These are phyloP conservation scores for Torymus auratus DNA, from an alignment of 2,888 invertebrate genomes.

Conservation along the genomic window DNA sequence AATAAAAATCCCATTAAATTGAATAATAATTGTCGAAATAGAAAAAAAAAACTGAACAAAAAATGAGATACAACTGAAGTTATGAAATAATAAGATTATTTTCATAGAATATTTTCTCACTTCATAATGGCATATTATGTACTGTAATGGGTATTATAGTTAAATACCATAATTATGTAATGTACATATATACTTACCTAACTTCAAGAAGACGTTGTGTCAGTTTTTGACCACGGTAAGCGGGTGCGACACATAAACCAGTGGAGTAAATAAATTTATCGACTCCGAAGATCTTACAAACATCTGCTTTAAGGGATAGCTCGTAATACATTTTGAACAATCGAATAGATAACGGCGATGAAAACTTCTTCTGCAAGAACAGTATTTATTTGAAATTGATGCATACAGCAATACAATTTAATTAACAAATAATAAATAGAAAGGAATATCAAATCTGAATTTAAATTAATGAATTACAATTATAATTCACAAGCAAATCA, in stretches of 20 bases:
- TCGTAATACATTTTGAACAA: constrained; percentile 58
- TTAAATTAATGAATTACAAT: not conserved
- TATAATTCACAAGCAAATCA: not conserved
- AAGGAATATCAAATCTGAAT: not conserved
- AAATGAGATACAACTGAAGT: too few relatives aligned
- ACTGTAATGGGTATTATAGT: too few relatives aligned
- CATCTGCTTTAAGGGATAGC: constrained; percentile 61
- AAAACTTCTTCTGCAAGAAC: constrained; percentile 51
- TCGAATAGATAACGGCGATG: constrained; percentile 48
- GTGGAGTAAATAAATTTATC: constrained; percentile 69
- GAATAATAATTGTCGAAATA: too few relatives aligned
- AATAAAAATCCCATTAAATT: too few relatives aligned
- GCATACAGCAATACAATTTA: too few relatives aligned
- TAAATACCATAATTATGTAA: too few relatives aligned
- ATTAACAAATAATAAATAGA: not conserved
- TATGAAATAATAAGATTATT: not conserved
- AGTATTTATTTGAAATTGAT: not conserved
- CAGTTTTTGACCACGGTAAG: constrained; percentile 70
- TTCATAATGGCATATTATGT: too few relatives aligned
- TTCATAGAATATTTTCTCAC: not conserved
- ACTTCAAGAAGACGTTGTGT: constrained; percentile 63
- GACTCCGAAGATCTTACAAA: constrained; percentile 65
- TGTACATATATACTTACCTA: constrained; percentile 62
- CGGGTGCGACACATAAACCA: constrained; percentile 71
- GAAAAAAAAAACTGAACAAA: too few relatives aligned